Evolutionary conservation across 2,797 vertebrate genomes (phyloP).

Genomic region (Oryzias sinensis): DNA sequence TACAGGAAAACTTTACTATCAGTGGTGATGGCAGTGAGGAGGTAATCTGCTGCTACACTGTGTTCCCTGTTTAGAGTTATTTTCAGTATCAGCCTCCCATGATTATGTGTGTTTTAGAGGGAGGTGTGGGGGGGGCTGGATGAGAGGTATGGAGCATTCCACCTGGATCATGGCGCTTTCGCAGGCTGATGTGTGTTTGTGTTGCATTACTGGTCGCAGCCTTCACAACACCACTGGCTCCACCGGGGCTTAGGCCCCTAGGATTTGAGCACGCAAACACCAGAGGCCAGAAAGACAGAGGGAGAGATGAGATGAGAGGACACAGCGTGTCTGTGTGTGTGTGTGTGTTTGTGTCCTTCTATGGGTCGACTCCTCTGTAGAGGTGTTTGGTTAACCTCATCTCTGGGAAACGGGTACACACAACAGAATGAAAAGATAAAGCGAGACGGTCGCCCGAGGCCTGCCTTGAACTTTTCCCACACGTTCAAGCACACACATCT

Average conservation of each 20-base stretch:
- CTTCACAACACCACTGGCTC: constrained; percentile 72
- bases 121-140: constrained; percentile 38
- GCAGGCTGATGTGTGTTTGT: constrained; percentile 65
- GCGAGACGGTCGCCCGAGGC: constrained; percentile 32
- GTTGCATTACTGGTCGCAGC: constrained; percentile 68
- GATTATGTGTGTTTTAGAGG: constrained; percentile 7
- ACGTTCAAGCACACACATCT: constrained; percentile 11
- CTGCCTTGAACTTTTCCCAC: constrained; percentile 43
- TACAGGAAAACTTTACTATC: too few species aligned
- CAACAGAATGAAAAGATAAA: constrained; percentile 55
- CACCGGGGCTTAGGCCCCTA: constrained; percentile 67
- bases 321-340: constrained; percentile 10
- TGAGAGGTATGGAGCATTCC: constrained; percentile 59
- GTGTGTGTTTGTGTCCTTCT: constrained; percentile 41
- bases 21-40: background rate
- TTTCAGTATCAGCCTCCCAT: constrained; percentile 32
- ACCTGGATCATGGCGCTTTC: constrained; percentile 63
- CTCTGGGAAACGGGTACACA: constrained; percentile 50
- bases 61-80: constrained; percentile 35
- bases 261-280: constrained; percentile 58
- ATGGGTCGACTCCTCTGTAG: constrained; percentile 36
- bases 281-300: constrained; percentile 29
- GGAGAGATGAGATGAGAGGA: constrained; percentile 39
- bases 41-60: constrained; percentile 22
- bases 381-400: constrained; percentile 60